A percentile compares a stretch with the other conserved stretches of the same genome.
phyloP scores from a whole-genome alignment of 2,888 invertebrate genomes.

The Dione vanillae region DNA sequence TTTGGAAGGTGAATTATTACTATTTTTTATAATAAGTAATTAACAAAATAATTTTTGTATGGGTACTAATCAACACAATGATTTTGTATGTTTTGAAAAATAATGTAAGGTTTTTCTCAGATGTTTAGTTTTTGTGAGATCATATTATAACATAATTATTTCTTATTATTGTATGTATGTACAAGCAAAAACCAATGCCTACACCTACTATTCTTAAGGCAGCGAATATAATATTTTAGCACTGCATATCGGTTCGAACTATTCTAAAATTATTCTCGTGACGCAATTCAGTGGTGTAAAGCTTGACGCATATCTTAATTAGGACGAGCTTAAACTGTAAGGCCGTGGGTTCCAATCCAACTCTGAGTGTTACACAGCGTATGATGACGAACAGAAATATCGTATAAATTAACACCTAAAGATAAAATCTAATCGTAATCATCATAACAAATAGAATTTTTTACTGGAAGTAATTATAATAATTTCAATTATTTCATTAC shows the following conservation, averaged over 20 bases:
- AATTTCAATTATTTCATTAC: too few relatives aligned
- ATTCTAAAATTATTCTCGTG: slow-evolving; percentile 13
- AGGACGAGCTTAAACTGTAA: background rate
- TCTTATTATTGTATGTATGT: background rate
- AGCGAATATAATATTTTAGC: background rate
- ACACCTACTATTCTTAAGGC: background rate
- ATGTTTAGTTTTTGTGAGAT: slow-evolving; percentile 1
- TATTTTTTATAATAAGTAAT: too few relatives aligned
- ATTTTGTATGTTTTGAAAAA: background rate
- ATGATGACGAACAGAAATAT: too few relatives aligned
- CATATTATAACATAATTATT: background rate
- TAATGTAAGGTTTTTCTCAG: too few relatives aligned
- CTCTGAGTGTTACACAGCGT: background rate
- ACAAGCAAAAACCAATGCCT: background rate
- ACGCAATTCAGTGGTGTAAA: slow-evolving; percentile 1
- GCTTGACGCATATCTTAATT: background rate
- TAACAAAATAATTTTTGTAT: too few relatives aligned
- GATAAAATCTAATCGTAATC: too few relatives aligned
- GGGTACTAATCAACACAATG: background rate
- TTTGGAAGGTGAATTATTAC: too few relatives aligned
- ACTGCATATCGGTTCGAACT: slow-evolving; percentile 1
- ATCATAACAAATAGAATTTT: too few relatives aligned
- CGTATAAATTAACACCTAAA: too few relatives aligned
- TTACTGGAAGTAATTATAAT: too few relatives aligned
- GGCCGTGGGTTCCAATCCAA: background rate